Evolutionary conservation across 2,113 vertebrate species (phyloP).

Genomic region (Rhinogobius similis): DNA sequence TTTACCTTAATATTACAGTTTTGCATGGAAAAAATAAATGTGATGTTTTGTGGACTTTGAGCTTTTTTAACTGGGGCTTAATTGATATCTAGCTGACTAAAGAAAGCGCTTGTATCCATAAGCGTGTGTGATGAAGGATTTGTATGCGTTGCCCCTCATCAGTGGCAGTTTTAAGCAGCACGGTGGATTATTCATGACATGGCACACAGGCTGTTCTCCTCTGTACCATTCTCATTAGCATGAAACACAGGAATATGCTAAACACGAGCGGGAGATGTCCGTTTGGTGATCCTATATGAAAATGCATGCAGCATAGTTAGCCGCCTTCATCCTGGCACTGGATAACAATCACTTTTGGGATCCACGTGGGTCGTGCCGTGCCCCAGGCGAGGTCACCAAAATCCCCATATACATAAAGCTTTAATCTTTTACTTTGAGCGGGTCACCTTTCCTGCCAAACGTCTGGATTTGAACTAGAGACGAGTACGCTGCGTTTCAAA

Average conservation of each 20-base stretch:
- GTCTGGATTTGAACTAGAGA: constrained; percentile 22
- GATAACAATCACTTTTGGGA: constrained; percentile 59
- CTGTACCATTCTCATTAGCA: constrained; percentile 35
- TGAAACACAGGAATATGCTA: constrained; percentile 18
- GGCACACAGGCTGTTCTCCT: constrained; percentile 8
- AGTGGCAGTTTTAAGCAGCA: constrained; percentile 17
- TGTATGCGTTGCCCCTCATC: constrained; percentile 9
- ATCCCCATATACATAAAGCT: constrained; percentile 40
- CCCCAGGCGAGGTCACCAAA: constrained; percentile 53
- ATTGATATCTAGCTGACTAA: background rate
- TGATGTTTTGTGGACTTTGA: no score
- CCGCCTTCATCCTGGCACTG: no score
- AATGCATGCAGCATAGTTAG: constrained; percentile 40
- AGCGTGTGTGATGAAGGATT: constrained; percentile 35
- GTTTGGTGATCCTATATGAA: constrained; percentile 32
- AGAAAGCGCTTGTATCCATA: background rate
- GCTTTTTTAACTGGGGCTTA: no score
- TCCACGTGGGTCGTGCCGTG: constrained; percentile 37
- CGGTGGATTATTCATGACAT: constrained; percentile 17
- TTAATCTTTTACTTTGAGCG: constrained; percentile 54
- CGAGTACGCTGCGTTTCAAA: constrained; percentile 51
- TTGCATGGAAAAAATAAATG: no score
- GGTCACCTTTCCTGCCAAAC: constrained; percentile 64
- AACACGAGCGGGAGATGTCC: constrained; percentile 25
- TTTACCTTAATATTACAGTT: no score